Evolutionary conservation across 2,888 invertebrate genomes (phyloP).

Genomic region (Drosophila neutralis): DNA sequence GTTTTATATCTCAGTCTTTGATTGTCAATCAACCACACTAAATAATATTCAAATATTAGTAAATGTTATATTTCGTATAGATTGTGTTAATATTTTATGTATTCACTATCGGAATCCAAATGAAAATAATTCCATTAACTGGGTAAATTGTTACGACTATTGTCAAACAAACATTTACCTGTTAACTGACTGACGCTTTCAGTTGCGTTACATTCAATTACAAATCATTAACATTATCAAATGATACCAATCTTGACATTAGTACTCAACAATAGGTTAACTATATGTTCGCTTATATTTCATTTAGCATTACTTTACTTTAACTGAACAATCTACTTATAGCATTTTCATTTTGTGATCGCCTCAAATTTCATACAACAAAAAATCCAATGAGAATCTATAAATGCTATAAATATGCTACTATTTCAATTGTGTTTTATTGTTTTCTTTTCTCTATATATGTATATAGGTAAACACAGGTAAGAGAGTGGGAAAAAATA

Average conservation of each 20-base stretch:
- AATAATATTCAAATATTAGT: neutral
- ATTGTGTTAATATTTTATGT: slow-evolving; percentile 8
- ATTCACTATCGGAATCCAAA: slow-evolving; percentile 2
- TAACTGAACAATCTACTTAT: slow-evolving; percentile 15
- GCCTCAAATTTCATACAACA: slow-evolving; percentile 26
- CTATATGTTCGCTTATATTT: slow-evolving; percentile 16
- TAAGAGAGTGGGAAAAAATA: neutral
- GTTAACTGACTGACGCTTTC: slow-evolving; percentile 41
- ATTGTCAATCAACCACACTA: neutral
- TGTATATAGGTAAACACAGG: neutral
- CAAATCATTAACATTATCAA: slow-evolving; percentile 27
- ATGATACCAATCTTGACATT: slow-evolving; percentile 11
- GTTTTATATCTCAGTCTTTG: neutral
- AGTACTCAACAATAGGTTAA: slow-evolving; percentile 15
- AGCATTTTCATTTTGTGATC: slow-evolving; percentile 43
- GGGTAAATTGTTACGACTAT: slow-evolving; percentile 40
- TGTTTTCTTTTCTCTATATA: slow-evolving; percentile 9
- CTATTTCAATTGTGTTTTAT: slow-evolving; percentile 11
- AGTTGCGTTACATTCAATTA: slow-evolving; percentile 17
- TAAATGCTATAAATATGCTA: slow-evolving; percentile 54
- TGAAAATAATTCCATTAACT: slow-evolving; percentile 11
- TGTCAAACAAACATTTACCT: slow-evolving; percentile 39
- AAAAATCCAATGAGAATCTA: slow-evolving; percentile 32
- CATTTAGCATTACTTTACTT: slow-evolving; percentile 17
- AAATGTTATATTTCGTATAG: slow-evolving; percentile 13